Evolutionary conservation across 37 sponge, comb jelly and placozoan species (phyloP), one percentile per base, ranked within the genome.

Genomic region (Dysidea cf. avara): DNA sequence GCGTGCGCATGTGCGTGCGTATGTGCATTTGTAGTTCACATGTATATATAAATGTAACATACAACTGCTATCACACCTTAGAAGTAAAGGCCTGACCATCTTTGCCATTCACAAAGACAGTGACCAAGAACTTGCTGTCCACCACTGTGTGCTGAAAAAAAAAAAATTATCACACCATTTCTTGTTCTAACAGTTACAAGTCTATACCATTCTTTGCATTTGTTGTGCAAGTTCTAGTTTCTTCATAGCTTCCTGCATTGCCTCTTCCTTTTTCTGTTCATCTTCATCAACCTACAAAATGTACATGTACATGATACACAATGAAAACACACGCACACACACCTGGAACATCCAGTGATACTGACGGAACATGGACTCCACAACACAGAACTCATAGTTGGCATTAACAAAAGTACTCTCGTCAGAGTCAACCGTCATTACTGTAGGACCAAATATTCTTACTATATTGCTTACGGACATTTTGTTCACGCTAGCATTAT

Each of bases 351-450:
- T 65, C 37, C 67, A 65, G 25, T 14, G 35, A 9, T 35, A 65
- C 6, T 24, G 25, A 6, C 25, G 31, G 31, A 36, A 31, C 36
- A 65, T 24, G 7, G 9, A 33, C 26, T 24, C 67, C 7, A 65
- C 7, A 12, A 32, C 39, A 11, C 35, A 11, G 11, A 36, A 65
- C 31, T 65, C 25, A 12, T 38, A 37, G 12, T 5, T 32, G 25
- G 36, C 25, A 32, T 24, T 35, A 6, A 65, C 7, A 32, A 24
- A 33, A 9, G 7, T 43, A 65, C 77, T 40, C 65, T 65, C 49
- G 53, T 83, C 81, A 37, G 81, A 81, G 62, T 91, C 87, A 21
- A 85, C 83, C 20, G 92, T 91, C 92, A 91, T 91, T 1, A 91
- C 74, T 17, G 92, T 91, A 17, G 92, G 92, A 1, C 83, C 92